These are phyloP conservation scores for Otolemur garnettii DNA, from an alignment of 2,113 vertebrate genomes.

Conservation along the genomic window DNA sequence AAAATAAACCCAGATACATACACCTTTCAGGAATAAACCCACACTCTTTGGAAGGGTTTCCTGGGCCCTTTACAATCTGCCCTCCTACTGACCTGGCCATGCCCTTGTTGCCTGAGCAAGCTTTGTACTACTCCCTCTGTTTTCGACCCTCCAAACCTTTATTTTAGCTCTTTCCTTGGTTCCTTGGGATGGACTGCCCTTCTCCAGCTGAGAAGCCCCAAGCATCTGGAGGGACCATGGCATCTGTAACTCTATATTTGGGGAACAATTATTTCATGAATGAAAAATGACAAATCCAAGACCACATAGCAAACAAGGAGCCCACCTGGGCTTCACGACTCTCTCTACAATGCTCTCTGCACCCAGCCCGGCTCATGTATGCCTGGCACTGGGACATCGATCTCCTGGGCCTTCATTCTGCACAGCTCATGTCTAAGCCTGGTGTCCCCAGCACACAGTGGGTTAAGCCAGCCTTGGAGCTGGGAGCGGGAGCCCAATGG, in stretches of 20 bases:
- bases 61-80: neutral
- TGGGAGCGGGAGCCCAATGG: constrained; percentile 48
- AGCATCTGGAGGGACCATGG: neutral
- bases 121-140: neutral
- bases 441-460: neutral
- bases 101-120: neutral
- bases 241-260: neutral
- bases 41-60: neutral
- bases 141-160: neutral
- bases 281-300: neutral
- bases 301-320: neutral
- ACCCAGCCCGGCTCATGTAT: neutral
- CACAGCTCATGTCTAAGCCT: neutral
- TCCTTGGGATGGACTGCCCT: neutral
- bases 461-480: constrained; percentile 71
- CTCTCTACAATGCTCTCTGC: constrained; percentile 3
- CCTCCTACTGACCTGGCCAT: neutral
- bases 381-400: neutral
- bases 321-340: neutral
- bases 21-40: neutral
- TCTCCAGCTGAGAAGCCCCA: neutral
- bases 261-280: neutral
- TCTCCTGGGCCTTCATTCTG: neutral
- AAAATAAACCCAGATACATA: no score
- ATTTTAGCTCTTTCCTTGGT: neutral